Evolutionary conservation across 2,797 vertebrate genomes (phyloP), one percentile per base, ranked within the genome.

Genomic region (Linurgus olivaceus): DNA sequence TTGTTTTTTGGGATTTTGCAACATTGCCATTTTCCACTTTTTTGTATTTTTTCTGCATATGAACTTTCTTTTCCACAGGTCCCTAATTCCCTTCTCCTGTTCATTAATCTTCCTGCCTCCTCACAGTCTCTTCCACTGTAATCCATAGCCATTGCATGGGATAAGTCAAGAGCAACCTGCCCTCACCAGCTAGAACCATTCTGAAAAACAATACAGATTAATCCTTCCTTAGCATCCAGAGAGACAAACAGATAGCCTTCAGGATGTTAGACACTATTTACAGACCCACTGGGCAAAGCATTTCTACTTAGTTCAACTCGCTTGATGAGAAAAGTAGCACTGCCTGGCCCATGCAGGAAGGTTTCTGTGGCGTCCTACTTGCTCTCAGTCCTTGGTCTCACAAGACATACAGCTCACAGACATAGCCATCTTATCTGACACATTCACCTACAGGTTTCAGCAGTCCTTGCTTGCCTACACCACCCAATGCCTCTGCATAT

Each of bases 311-410:
- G 45, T 84, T 81, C 50, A 77, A 86, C 7, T 13, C 25, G 4
- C 23, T 28, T 24, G 20, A 55, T 67, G n/a, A 63, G 45, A 70
- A 88, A 48, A 50, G 23, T 18, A 94, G 48, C 21, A 79, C 13
- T 0, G 0, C 31, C 25, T 45, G 21, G 31, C 13, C 29, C 20
- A 28, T 3, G 17, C 23, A 31, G 0, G 0, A 18, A 61, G 17
- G 25, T 6, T 55, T 73, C 7, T 71, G 28, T 24, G 14, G 33
- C 13, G 15, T 51, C 17, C 21, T 28, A 28, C 33, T 11, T 62
- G 59, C 44, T 70, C 37, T 59, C 44, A 50, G 28, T 3, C 3
- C 37, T 52, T 40, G 50, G 13, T 40, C 31, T 33, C 51, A 51
- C 17, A 48, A 47, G 12, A 66, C 9, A 26, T 1, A 55, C 0